These are phyloP conservation scores for Chlorops oryzae DNA, from an alignment of 1,140 invertebrate genomes.

Conservation along the genomic window DNA sequence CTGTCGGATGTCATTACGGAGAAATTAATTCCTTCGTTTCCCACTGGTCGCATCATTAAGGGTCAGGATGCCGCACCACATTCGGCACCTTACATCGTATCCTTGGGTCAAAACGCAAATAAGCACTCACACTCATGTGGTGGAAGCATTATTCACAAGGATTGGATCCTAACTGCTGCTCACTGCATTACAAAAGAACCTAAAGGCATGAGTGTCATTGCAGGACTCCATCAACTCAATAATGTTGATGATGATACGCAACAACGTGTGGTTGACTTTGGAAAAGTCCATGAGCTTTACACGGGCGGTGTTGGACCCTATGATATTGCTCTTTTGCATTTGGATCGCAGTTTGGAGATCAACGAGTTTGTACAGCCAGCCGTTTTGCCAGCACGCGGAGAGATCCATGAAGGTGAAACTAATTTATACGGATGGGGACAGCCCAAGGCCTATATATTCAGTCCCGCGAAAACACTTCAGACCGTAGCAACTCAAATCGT, in stretches of 20 bases:
- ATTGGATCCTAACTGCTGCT: constrained; percentile 39
- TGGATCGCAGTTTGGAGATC: constrained; percentile 52
- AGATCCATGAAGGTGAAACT: constrained; percentile 42
- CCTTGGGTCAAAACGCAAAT: constrained; percentile 19
- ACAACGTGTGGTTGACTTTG: constrained; percentile 47
- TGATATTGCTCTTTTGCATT: constrained; percentile 59
- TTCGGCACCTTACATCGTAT: constrained; percentile 42
- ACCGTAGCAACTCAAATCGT: constrained; percentile 45
- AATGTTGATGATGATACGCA: constrained; percentile 44
- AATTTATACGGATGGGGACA: constrained; percentile 53
- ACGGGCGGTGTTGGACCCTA: constrained; percentile 52
- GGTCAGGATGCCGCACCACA: constrained; percentile 37
- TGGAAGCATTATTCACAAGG: constrained; percentile 31
- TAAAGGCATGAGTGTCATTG: constrained; percentile 29
- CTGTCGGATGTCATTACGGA: constrained; percentile 18
- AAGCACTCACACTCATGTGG: constrained; percentile 40
- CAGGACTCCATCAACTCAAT: constrained; percentile 32
- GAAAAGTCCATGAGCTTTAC: constrained; percentile 51
- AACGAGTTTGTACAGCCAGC: constrained; percentile 52
- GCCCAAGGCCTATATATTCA: constrained; percentile 27
- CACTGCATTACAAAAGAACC: constrained; percentile 33
- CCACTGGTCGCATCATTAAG: constrained; percentile 40
- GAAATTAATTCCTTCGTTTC: constrained; percentile 33
- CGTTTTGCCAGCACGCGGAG: constrained; percentile 46
- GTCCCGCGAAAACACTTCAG: constrained; percentile 41